Evolutionary conservation across 2,797 vertebrate genomes (phyloP).

Genomic region (Alfaro cultratus): DNA sequence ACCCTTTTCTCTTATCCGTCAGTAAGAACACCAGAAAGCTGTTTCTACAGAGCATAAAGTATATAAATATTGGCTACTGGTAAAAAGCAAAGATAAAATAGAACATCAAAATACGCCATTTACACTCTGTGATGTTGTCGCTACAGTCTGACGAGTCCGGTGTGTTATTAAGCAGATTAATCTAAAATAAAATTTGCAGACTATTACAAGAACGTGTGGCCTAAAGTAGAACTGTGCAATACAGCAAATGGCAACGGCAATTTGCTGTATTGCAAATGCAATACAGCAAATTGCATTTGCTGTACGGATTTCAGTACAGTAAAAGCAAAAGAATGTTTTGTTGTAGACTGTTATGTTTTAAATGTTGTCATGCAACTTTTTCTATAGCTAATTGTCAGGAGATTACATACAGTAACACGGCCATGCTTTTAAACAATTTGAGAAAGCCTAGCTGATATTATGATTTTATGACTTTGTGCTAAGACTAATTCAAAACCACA

Average conservation of each 20-base stretch:
- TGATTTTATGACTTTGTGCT: neutral
- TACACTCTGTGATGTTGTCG: neutral
- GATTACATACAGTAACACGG: neutral
- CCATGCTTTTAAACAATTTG: neutral
- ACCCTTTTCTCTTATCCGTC: neutral
- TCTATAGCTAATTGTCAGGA: neutral
- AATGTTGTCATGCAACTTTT: neutral
- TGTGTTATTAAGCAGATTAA: neutral
- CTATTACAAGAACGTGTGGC: neutral
- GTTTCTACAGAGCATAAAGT: neutral
- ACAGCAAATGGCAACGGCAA: neutral
- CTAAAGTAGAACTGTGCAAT: neutral
- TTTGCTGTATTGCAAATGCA: too few relatives aligned
- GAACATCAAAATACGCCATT: neutral
- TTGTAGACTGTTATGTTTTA: neutral
- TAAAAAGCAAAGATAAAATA: neutral
- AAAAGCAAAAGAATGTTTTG: neutral
- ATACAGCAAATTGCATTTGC: neutral
- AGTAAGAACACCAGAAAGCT: neutral
- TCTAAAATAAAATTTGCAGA: neutral
- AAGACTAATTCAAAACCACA: neutral
- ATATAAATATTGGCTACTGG: neutral
- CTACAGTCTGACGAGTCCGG: neutral
- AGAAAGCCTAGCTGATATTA: neutral
- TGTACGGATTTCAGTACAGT: neutral